Percentiles rank a stretch among this genome's conserved stretches.
Evolutionary conservation across 2,113 vertebrate genomes (phyloP).

Genomic region (Aspiorhynchus laticeps): DNA sequence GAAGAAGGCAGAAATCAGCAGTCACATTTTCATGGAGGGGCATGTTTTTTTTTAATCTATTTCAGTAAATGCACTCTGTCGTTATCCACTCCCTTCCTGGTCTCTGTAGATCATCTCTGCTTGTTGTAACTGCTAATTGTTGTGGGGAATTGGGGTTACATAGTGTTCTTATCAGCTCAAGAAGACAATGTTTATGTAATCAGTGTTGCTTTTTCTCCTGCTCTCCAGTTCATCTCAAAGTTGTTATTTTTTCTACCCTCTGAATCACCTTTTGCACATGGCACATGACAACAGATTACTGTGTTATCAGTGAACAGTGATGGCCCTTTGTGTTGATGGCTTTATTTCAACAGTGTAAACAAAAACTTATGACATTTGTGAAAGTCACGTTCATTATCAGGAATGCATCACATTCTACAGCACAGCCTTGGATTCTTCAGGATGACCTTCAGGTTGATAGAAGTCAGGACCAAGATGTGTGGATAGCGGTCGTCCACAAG

Average conservation of each 20-base stretch:
- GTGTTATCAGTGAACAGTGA: not conserved
- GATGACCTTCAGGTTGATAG: not conserved
- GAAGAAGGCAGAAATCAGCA: not conserved
- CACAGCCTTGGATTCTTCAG: not conserved
- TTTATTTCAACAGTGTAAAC: not conserved
- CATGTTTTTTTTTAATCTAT: not conserved
- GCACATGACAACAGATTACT: not conserved
- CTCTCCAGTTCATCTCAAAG: not conserved
- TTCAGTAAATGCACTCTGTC: not conserved
- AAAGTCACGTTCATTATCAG: not conserved
- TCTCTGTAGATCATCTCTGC: not conserved
- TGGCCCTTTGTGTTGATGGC: not conserved
- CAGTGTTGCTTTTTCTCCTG: not conserved
- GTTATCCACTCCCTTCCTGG: not conserved
- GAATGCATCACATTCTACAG: not conserved
- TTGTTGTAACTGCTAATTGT: not conserved
- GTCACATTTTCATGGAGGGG: not conserved
- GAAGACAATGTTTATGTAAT: conserved; percentile 16
- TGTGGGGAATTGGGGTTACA: conserved; percentile 7
- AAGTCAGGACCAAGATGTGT: not conserved
- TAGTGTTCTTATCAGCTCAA: not conserved
- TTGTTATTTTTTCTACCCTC: not conserved
- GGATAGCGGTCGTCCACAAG: not conserved
- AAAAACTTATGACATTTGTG: not conserved
- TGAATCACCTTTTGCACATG: not conserved